Base-by-base conservation (phyloP, 1,140 invertebrate genomes). In the Holcopasites calliopsidis region DNA sequence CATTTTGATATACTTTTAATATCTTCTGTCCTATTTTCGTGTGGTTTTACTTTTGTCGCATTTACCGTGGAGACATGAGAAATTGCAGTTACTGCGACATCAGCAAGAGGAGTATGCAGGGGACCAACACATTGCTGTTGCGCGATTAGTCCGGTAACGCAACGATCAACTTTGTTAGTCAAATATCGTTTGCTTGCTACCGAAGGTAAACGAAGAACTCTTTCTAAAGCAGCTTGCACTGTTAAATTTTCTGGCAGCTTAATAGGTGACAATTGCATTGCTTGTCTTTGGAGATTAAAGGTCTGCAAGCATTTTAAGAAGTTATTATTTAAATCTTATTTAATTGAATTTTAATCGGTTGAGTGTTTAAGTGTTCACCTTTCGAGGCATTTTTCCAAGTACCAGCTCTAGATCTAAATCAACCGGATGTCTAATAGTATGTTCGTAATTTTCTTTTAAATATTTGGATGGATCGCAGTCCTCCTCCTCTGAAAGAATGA, bases 71-170 rank as follows among this genome's bases (percentile, higher is more conserved):
- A 94, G 79, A 94, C 94, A 87, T 95, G 93, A 1, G 95, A 97
- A 18, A 98, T 92, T 5, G 98, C 97, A 18, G 97, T 95, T n/a
- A 99, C 95, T 1, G 97, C 98, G 70, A 97, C 97, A 92, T 99
- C 98, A 11, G 98, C 96, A 7, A 99, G 91, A 2, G 98, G 98
- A 8, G 97, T 98, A 88, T 99, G 98, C 1, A 99, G 91, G 0
- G 98, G 97, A 2, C 98, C 98, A 58, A 99, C 97, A 90, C 98
- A 99, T 89, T 99, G 98, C 85, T 99, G 98, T 91, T 99, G 98
- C 4, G 97, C 98, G 55, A 99, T 94, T 28, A 99, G 92, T 31
- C 98, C 98, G n/a, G 97, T 97, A 1, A 99, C 98, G 90, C 97
- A 99, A 58, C 98, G 93, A 90, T 99, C 98, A 2, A 99, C 98